Conservation (phyloP, 2,797 vertebrate genomes). For the Lepilemur ruficaudatus region DNA sequence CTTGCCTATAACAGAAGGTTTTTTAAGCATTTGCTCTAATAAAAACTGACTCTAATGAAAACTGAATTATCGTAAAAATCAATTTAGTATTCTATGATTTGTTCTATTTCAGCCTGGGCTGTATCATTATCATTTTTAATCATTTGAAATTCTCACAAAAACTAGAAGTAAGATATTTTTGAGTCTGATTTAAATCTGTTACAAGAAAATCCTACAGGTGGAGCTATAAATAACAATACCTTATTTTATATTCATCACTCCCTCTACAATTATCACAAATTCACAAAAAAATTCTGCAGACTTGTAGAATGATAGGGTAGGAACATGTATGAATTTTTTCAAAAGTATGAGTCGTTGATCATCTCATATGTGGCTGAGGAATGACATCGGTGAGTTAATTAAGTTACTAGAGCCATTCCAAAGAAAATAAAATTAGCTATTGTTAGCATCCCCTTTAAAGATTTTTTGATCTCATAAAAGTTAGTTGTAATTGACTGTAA, state of each 20-base stretch:
- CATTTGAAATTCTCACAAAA: constrained; percentile 34
- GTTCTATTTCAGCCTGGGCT: not conserved
- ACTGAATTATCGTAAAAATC: not conserved
- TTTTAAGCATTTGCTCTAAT: not conserved
- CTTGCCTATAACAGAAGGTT: not conserved
- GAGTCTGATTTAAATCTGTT: not conserved
- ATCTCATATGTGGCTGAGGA: not conserved
- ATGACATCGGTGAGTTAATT: not conserved
- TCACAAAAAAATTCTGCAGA: not conserved
- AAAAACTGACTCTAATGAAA: constrained; percentile 17
- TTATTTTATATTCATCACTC: not conserved
- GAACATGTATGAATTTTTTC: not conserved
- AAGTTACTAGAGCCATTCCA: not conserved
- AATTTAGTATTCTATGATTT: not conserved
- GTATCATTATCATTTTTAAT: not conserved
- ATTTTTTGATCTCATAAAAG: not conserved
- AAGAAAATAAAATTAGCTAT: constrained; percentile 4
- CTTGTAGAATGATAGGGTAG: not conserved
- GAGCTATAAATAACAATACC: not conserved
- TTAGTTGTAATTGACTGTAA: not conserved
- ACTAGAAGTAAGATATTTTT: constrained; percentile 7
- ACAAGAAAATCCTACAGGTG: not conserved
- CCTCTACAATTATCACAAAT: not conserved
- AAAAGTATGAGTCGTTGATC: not conserved
- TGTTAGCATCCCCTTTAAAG: not conserved